Base-by-base conservation (phyloP, 2,888 invertebrate genomes). In the Scotopteryx bipunctaria region DNA sequence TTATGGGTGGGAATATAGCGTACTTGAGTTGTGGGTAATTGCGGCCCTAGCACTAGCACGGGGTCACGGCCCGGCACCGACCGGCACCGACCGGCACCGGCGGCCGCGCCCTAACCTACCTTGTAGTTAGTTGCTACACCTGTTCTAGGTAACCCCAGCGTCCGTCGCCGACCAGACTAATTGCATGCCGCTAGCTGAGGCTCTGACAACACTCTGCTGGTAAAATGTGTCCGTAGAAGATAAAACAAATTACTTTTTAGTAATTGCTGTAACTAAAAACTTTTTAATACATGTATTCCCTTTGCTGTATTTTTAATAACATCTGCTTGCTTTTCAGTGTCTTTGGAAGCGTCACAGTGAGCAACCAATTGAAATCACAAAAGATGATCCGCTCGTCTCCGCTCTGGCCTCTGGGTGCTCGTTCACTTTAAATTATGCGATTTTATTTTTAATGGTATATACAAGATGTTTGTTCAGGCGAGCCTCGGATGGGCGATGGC, bases 1-100 rank as follows among this genome's bases (percentile, higher is more conserved):
- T 37, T 31, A 45, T 45, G 36, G 36, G 17, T 45, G 27, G 27
- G 14, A 45, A 29, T 45, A 29, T 29, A 29, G 14, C 17, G 8
- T 31, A 9, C 4, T 13, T 6, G 36, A 29, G 29, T 37, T 29
- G 36, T 16, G 29, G 29, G 37, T 36, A 14, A 27, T 36, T 36
- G 36, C 14, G 9, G 29, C 1, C 15, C 42, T n/a, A n/a, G 19
- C 41, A 17, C n/a, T n/a, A n/a, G 14, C 16, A 5, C 36, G 29
- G 17, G 27, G 36, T 29, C 27, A 32, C 32, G 11, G 38, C 38
- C 25, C 16, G 27, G 3, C n/a, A n/a, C n/a, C n/a, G n/a, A n/a
- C n/a, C n/a, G n/a, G n/a, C n/a, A n/a, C n/a, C n/a, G 17, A 14
- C 1, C 15, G 25, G 13, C 16, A 16, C 16, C 19, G 13, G n/a